These are phyloP conservation scores for Aselliscus stoliczkanus DNA, from an alignment of 2,797 vertebrate species.

Conservation along the genomic window DNA sequence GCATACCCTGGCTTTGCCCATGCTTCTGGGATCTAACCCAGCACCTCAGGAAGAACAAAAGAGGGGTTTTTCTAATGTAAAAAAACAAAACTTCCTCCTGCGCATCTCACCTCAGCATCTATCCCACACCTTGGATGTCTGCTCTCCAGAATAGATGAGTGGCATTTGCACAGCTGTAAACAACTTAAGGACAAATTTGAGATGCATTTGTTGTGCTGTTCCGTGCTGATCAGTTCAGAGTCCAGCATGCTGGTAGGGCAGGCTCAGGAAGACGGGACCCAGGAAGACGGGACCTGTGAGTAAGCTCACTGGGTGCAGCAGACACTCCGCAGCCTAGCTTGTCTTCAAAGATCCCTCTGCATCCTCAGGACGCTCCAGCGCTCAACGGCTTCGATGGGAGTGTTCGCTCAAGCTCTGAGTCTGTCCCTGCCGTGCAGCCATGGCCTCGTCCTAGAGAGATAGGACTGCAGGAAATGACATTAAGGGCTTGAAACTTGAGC, in stretches of 20 bases:
- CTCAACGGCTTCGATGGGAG: fast-evolving
- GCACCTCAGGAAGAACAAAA: neutral
- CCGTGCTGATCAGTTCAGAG: too few species aligned
- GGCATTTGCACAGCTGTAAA: neutral
- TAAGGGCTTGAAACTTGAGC: neutral
- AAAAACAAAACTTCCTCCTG: neutral
- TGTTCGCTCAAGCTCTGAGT: neutral
- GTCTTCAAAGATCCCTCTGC: neutral
- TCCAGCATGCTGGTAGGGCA: neutral
- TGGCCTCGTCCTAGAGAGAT: neutral
- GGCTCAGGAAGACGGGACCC: neutral
- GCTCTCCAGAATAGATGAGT: neutral
- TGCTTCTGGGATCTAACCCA: neutral
- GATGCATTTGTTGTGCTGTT: neutral
- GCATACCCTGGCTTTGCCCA: neutral
- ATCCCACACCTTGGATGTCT: neutral
- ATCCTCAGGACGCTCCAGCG: neutral
- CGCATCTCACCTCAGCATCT: neutral
- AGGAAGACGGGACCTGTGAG: neutral
- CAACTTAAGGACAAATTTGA: neutral
- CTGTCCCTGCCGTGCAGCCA: neutral
- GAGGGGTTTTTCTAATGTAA: neutral
- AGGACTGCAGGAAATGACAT: neutral
- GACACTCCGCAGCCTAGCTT: too few species aligned
- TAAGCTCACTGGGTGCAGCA: fast-evolving